Evolutionary conservation across 2,888 invertebrate species (phyloP), one percentile per base, ranked within the genome.

Genomic region (Tetramorium bicarinatum): DNA sequence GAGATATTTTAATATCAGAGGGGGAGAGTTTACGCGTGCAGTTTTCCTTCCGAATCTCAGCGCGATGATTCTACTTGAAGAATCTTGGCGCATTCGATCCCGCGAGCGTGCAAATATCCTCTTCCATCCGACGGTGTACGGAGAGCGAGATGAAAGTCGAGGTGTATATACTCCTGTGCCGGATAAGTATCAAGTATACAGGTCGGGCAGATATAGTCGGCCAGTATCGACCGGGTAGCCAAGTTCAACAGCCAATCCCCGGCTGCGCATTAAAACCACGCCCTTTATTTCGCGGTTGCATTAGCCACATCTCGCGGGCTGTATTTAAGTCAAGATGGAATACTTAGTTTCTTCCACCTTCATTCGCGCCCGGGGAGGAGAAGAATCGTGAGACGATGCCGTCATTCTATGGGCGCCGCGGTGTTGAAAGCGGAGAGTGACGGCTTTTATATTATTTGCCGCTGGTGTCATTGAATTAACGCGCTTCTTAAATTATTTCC

Each of bases 231-330:
- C 95, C 95, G 93, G 92, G 91, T 93, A 92, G 93, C 93, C 93
- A 93, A 94, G 93, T 94, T 94, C 92, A 90, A 93, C 93, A 94
- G 94, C 94, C 95, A 94, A 95, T 95, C 95, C 94, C 93, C 93
- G 93, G 88, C 93, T 91, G 93, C 94, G 93, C 92, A 92, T 92
- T 93, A 93, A 95, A 94, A 95, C 95, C 95, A 95, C 95, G 95
- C 95, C 95, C 95, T 95, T 95, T 94, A 95, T 94, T 94, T 94
- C 93, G 92, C 94, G 93, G 93, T 92, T 92, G 92, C 93, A 94
- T 93, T 93, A 93, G 92, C 93, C 92, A 89, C 93, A 92, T 94
- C 91, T 94, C 91, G 92, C 91, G 91, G 88, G 85, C 82, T 84
- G 90, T 91, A 84, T 89, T 89, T 89, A 89, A 89, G 88, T 90